A percentile compares a stretch with the other conserved stretches of the same genome.
These are phyloP conservation scores for Eulacestoma nigropectus DNA, from an alignment of 2,113 vertebrate species.

Conservation along the genomic window DNA sequence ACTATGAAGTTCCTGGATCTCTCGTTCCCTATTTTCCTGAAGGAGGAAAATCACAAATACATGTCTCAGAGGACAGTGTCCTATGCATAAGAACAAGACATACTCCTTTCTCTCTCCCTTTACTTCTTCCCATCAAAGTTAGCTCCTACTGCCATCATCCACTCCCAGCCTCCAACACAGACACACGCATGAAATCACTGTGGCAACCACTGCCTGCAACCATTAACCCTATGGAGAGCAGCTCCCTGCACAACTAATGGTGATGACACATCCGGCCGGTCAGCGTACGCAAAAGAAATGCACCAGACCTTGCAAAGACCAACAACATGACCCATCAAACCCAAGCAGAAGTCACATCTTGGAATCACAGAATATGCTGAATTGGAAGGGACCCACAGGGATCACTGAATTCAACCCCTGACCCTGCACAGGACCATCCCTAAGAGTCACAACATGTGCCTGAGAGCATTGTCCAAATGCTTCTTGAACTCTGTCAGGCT, in stretches of 20 bases:
- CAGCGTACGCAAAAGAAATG: neutral
- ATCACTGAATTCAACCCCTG: neutral
- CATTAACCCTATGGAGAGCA: neutral
- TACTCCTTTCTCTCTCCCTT: neutral
- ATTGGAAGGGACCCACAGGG: neutral
- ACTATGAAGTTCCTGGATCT: conserved; percentile 82
- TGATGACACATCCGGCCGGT: neutral
- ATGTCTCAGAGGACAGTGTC: neutral
- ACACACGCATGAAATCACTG: neutral
- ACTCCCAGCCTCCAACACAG: neutral
- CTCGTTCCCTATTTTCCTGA: conserved; percentile 88
- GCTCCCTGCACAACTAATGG: neutral
- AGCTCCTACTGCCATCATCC: neutral
- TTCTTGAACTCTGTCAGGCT: neutral
- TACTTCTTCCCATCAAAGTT: neutral
- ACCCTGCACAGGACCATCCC: neutral
- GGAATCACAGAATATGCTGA: neutral
- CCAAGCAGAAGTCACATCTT: neutral
- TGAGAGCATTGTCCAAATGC: neutral
- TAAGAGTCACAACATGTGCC: neutral
- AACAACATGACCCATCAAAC: neutral
- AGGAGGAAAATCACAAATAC: neutral
- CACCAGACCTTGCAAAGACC: neutral
- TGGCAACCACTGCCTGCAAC: neutral
- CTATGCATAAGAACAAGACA: neutral